Evolutionary conservation across 2,797 vertebrate species (phyloP).

Genomic region (Brachyalestes nurse): DNA sequence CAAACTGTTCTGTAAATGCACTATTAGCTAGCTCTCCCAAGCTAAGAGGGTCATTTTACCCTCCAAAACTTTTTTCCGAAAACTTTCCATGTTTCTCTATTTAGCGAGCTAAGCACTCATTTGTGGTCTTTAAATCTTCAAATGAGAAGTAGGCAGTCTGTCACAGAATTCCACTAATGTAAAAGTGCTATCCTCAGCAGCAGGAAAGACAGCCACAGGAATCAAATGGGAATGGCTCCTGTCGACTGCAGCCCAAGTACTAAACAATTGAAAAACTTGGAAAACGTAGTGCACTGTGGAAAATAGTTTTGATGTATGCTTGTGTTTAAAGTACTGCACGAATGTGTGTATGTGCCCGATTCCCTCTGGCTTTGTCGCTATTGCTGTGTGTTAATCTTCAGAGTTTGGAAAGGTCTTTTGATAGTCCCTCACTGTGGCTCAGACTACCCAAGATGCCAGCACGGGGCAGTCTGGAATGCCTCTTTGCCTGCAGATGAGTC

Average conservation of each 20-base stretch:
- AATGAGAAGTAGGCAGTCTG: slow-evolving; percentile 48
- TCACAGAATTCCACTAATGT: slow-evolving; percentile 55
- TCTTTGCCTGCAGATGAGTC: slow-evolving; percentile 72
- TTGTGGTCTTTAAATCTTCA: slow-evolving; percentile 4
- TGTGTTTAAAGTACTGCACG: slow-evolving; percentile 27
- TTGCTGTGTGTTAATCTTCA: slow-evolving; percentile 45
- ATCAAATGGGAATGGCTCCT: slow-evolving; percentile 69
- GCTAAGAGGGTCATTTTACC: background rate
- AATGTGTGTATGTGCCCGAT: slow-evolving; percentile 17
- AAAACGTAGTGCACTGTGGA: slow-evolving; percentile 69
- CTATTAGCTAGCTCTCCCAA: background rate
- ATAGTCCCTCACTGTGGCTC: slow-evolving; percentile 65
- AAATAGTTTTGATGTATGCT: slow-evolving; percentile 45
- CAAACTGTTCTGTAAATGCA: slow-evolving; percentile 1
- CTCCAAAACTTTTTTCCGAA: background rate
- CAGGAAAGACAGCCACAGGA: slow-evolving; percentile 65
- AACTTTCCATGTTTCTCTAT: slow-evolving; percentile 13
- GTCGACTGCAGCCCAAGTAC: slow-evolving; percentile 64
- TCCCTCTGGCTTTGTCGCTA: background rate
- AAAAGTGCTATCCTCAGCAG: slow-evolving; percentile 65
- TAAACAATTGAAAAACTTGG: slow-evolving; percentile 57
- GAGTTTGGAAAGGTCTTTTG: slow-evolving; percentile 65
- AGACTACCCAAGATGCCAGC: slow-evolving; percentile 66
- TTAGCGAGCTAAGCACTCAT: slow-evolving; percentile 8
- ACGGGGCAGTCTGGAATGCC: slow-evolving; percentile 67